Percentiles rank a stretch among this genome's conserved stretches.
Evolutionary conservation across 2,113 vertebrate genomes (phyloP).

Genomic region (Spizaetus ornatus): DNA sequence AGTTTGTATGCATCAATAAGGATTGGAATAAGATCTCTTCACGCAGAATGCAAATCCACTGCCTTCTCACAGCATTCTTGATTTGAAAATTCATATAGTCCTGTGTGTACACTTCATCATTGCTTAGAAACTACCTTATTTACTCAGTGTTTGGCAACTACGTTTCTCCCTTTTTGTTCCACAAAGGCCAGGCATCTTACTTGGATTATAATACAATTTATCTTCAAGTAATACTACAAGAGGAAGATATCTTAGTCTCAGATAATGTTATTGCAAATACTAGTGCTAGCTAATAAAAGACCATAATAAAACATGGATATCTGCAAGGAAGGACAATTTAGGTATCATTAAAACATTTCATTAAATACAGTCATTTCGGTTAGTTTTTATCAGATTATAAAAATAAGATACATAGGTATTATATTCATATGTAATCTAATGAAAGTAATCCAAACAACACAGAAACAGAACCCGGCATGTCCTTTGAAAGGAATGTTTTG

Average conservation of each 20-base stretch:
- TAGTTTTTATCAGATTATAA: not conserved
- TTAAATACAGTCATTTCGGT: not conserved
- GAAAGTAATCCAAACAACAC: not conserved
- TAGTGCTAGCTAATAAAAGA: not conserved
- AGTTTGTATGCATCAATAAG: not conserved
- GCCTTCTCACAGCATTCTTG: not conserved
- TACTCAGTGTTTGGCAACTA: not conserved
- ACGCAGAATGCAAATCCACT: not conserved
- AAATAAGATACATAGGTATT: not conserved
- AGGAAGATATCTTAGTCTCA: not conserved
- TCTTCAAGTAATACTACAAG: not conserved
- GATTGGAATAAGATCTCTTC: not conserved
- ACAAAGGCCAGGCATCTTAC: not conserved
- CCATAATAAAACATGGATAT: not conserved
- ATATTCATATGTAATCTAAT: not conserved
- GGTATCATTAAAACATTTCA: not conserved
- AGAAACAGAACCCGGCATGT: not conserved
- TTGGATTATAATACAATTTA: not conserved
- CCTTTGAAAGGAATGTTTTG: not conserved
- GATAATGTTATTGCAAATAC: not conserved
- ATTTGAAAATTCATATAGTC: not conserved
- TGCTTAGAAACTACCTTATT: not conserved
- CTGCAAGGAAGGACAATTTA: not conserved
- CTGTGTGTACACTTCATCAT: no score
- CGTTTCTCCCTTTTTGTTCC: not conserved